Evolutionary conservation across 2,797 vertebrate species (phyloP), one percentile per base, ranked within the genome.

Genomic region (Gorsachius magnificus): DNA sequence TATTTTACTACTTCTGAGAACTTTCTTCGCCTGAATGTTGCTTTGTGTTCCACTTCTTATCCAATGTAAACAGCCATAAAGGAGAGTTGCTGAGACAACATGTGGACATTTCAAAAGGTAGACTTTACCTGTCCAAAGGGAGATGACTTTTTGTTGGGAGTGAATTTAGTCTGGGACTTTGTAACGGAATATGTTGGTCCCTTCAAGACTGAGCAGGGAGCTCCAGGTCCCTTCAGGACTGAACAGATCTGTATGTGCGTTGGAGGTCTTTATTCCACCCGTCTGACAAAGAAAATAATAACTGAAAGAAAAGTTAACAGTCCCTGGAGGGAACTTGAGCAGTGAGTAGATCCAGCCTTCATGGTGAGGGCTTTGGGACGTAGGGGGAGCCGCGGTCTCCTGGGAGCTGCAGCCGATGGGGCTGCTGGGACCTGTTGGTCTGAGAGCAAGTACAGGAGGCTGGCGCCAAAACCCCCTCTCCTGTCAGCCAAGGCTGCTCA

Each of bases 1-100:
- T 95, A 96, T 97, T 98, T 97, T 97, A 97, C 97, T 96, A 75
- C 96, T 96, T 96, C 45, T 87, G 97, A 97, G 95, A 83, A 16
- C 94, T 97, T 96, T 95, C 77, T 95, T 91, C 43, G 0, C 78
- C 70, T 96, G 72, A 97, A 91, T 87, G 95, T 96, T 94, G 92
- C 92, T 97, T 95, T 96, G 94, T 97, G 76, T 97, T 96, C 65
- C 80, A 70, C n/a, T 91, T 95, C 70, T 93, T 90, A 91, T 91
- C 96, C 97, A 97, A 89, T 57, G 74, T 93, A 96, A 97, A 97
- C 83, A 97, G 74, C 91, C 41, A 13, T 91, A 94, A 93, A 96
- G 82, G 91, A 92, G 92, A 93, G 70, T n/a, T 96, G 79, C 93
- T 96, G 92, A 94, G 93, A 96, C 84, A 92, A 95, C 91, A 89